Evolutionary conservation across 2,888 invertebrate species (phyloP), one percentile per base, ranked within the genome.

Genomic region (Zelleria hepariella): DNA sequence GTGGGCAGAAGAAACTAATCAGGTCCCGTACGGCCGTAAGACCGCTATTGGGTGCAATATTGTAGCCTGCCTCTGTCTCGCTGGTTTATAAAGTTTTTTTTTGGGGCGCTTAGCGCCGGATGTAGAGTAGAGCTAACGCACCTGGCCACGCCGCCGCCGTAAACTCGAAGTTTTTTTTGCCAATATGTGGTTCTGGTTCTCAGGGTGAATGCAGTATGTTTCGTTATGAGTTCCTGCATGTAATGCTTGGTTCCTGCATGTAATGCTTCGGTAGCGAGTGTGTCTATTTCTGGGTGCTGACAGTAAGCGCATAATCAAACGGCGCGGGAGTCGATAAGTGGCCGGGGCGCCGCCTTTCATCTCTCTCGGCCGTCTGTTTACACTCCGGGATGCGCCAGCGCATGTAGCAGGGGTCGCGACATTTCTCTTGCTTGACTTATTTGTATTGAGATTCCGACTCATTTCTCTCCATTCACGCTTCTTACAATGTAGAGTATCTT

Each of bases 231-330:
- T 60, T 60, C 47, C 51, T 24, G 54, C 54, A 26, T 54, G 25
- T 54, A 51, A 51, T 23, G 55, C 26, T 52, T n/a, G 21, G 58
- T 59, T 60, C 47, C 51, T 24, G 54, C 54, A 26, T 54, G 25
- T 54, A 51, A 51, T 23, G 55, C 59, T 60, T 55, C 42, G 58
- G 53, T 56, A 56, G 56, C 53, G 53, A 32, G 71, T 78, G 70
- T 73, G 70, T 83, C 82, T 87, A 86, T 88, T 86, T 85, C 72
- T 70, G 80, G 79, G 74, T 80, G 82, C 73, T 85, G 86, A 86
- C 85, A 81, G 78, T 78, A 71, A 71, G 72, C 74, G 72, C 74
- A 78, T 82, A 80, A 81, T 81, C 81, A 77, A 77, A 76, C 76
- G 79, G 77, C 75, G 79, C 76, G 79, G 74, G 70, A 74, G 78